Base-by-base conservation (phyloP, 2,888 invertebrate genomes). In the Hypena proboscidalis region DNA sequence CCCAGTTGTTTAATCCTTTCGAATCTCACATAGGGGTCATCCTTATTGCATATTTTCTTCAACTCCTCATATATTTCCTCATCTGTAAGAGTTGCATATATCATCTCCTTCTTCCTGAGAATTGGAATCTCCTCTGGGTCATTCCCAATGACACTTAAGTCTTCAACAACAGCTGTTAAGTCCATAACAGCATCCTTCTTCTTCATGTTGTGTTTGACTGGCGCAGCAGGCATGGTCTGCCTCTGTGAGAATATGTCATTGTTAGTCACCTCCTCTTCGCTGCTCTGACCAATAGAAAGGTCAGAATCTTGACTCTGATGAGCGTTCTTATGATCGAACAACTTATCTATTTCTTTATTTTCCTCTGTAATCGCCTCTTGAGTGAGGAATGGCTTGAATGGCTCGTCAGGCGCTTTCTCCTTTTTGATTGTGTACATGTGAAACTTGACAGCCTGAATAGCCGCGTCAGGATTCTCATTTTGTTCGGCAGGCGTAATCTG, bases 391-490 rank as follows among this genome's bases (percentile, higher is more conserved):
- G 95, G 95, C 74, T 97, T 97, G 71, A 95, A 96, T 2, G 93
- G 93, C 29, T 94, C 94, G 36, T 92, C 92, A 29, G 92, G 93
- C 31, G 94, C 94, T 65, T 95, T 95, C 70, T 96, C 95, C 67
- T 96, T 95, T 73, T 96, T 96, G 59, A 96, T 95, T 5, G 96
- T 95, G 84, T 96, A 96, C 77, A 97, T 96, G 77, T 97, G 97
- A 76, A 95, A 97, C 72, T 97, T 97, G 36, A 98, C 94, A 14
- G 98, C 98, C 74, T 97, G 96, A 40, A 97, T 93, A 1, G 97
- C 97, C 21, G 97, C 97, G 68, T 95, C 94, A 1, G 98, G 98
- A 86, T 98, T 97, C 68, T 97, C 94, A 78, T 95, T 93, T 83
- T 97, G 97, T 77, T 98, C 98, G 23, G 95, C 95, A 66, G 95